Evolutionary conservation across 2,888 invertebrate species (phyloP), one percentile per base, ranked within the genome.

Genomic region (Chloroclysta siterata): DNA sequence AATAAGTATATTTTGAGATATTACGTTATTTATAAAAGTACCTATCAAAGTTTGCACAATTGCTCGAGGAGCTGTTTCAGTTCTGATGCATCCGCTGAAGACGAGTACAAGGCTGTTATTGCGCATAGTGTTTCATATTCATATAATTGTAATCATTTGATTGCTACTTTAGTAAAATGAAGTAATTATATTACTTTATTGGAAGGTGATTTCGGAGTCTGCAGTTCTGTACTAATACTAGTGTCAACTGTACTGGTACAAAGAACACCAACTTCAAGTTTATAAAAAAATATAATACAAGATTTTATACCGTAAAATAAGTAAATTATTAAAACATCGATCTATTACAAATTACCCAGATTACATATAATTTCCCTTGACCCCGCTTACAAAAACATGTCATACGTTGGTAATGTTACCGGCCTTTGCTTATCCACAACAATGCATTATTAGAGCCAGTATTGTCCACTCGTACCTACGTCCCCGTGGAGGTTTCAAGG

Each of bases 21-120:
- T 7, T 39, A 11, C 36, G 36, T 11, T 11, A 11, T 39, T 3
- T 39, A 11, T 39, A 39, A 39, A 39, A 60, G 57, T 60, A n/a
- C n/a, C n/a, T n/a, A 68, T 61, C 22, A 55, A 65, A 65, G 62
- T 71, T 70, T 65, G 60, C 66, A 71, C 70, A 68, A 66, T 63
- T 68, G 66, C 60, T 60, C 44, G 60, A 61, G 29, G 41, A 48
- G 41, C 41, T 53, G 53, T 46, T 60, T 55, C 22, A 8, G 33
- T 7, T 33, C 11, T 42, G 46, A 53, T 42, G 63, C 69, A 59
- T 41, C 56, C 36, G 52, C 47, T 17, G 53, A 5, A 13, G 44
- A 29, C 46, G 54, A 39, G 46, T 51, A 44, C 65, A 65, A 66
- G 66, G 64, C 53, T 48, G 48, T 29, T 46, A 46, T 44, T 36